A percentile compares a stretch with the other conserved stretches of the same genome.
These are phyloP conservation scores for Limulus polyphemus DNA, from an alignment of 2,888 invertebrate species.

Conservation along the genomic window DNA sequence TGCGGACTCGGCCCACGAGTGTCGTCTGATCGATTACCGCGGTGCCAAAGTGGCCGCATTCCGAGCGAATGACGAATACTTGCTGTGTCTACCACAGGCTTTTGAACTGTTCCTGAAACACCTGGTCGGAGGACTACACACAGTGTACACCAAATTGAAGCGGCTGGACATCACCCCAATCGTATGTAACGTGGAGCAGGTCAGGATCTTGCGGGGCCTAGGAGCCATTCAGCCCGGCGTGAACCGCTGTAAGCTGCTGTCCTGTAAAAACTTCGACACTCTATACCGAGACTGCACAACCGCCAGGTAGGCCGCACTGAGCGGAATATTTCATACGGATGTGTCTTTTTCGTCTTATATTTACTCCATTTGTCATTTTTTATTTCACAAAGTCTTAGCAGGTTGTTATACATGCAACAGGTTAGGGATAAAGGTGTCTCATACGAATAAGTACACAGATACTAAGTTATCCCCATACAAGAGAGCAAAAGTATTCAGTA, in stretches of 20 bases:
- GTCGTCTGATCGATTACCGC: conserved; percentile 90
- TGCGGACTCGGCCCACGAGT: conserved; percentile 68
- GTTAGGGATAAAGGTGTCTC: too few relatives aligned
- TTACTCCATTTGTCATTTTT: too few relatives aligned
- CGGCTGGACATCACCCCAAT: conserved; percentile 95
- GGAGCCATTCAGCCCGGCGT: conserved; percentile 99
- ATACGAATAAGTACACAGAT: too few relatives aligned
- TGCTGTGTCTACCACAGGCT: conserved; percentile 95
- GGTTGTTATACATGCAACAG: too few relatives aligned
- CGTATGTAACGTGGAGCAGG: conserved; percentile 99
- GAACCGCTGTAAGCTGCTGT: conserved; percentile 97
- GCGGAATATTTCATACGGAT: too few relatives aligned
- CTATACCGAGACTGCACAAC: conserved; percentile 99
- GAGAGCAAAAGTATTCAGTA: too few relatives aligned
- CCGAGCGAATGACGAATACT: conserved; percentile 78
- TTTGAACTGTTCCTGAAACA: conserved; percentile 98
- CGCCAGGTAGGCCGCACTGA: conserved; percentile 66
- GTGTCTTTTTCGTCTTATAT: too few relatives aligned
- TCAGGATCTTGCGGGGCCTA: conserved; percentile 89
- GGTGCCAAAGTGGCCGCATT: conserved; percentile 97
- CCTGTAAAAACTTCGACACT: conserved; percentile 97
- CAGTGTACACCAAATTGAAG: conserved; percentile 98
- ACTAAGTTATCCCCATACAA: too few relatives aligned
- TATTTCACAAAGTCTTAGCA: too few relatives aligned
- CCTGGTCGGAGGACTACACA: conserved; percentile 96